Conservation (phyloP, 2,797 vertebrate species). For the Coreius guichenoti region DNA sequence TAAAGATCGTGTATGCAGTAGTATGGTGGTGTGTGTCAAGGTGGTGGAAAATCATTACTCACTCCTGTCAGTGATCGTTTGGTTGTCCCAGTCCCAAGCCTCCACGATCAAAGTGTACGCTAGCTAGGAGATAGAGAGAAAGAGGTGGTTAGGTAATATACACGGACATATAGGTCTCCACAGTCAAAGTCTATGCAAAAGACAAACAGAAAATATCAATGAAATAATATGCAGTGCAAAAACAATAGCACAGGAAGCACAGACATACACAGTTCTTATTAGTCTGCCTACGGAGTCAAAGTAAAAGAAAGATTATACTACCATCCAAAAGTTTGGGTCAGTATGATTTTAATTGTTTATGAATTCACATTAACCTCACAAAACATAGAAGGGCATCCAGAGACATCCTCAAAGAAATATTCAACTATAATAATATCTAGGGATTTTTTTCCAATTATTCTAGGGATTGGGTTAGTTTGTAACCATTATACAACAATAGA, state of each 20-base stretch:
- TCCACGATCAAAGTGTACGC: conserved; percentile 92
- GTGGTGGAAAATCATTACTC: conserved; percentile 69
- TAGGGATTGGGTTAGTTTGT: not conserved
- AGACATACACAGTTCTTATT: not conserved
- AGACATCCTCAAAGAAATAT: not conserved
- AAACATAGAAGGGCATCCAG: not conserved
- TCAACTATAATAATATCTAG: not conserved
- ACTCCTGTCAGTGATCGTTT: conserved; percentile 81
- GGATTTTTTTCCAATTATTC: not conserved
- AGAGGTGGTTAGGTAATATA: conserved; percentile 28
- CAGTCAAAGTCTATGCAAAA: conserved; percentile 15
- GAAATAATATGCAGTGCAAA: not conserved
- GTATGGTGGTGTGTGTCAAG: conserved; percentile 27
- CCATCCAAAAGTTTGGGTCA: not conserved
- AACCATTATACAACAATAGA: not conserved
- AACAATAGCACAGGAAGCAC: not conserved
- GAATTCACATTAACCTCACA: not conserved
- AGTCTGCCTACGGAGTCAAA: not conserved
- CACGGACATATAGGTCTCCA: not conserved
- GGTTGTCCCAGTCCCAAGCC: conserved; percentile 94
- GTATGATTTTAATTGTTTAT: not conserved
- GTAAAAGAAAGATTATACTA: not conserved
- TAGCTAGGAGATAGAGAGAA: conserved; percentile 76
- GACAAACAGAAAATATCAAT: conserved; percentile 15
- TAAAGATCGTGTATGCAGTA: not conserved